Percentiles rank a stretch among this genome's conserved stretches.
phyloP scores from a whole-genome alignment of 2,888 invertebrate species.

The Eilema sororculum region DNA sequence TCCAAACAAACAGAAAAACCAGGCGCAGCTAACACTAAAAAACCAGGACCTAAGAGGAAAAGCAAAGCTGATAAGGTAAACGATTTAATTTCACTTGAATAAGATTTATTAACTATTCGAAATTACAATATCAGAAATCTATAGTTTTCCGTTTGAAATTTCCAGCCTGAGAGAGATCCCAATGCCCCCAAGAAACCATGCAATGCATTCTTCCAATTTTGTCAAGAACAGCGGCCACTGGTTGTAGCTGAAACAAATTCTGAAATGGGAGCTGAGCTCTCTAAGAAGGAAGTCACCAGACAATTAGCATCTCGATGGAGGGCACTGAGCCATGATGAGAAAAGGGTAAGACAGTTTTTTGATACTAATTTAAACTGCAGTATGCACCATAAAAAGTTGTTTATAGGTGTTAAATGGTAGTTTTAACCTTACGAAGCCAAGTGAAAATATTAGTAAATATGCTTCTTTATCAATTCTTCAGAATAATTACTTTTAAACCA shows the following conservation, averaged over 20 bases:
- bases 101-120: neutral
- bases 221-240: conserved; percentile 92
- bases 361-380: neutral
- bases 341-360: conserved; percentile 84
- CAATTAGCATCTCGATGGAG: conserved; percentile 92
- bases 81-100: neutral
- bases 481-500: too few relatives aligned
- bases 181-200: conserved; percentile 93
- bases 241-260: conserved; percentile 89
- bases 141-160: conserved; percentile 30
- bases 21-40: conserved; percentile 67
- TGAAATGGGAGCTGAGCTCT: conserved; percentile 89
- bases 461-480: too few relatives aligned
- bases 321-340: conserved; percentile 89
- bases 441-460: too few relatives aligned
- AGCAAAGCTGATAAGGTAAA: conserved; percentile 87
- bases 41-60: conserved; percentile 86
- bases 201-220: conserved; percentile 93
- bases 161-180: conserved; percentile 88
- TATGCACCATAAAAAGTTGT: neutral
- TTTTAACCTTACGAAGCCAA: too few relatives aligned
- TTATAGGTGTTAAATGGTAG: neutral
- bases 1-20: conserved; percentile 73
- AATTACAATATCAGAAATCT: neutral
- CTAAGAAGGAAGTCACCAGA: conserved; percentile 91